Percentiles rank a stretch among this genome's conserved stretches.
These are phyloP conservation scores for Musca vetustissima DNA, from an alignment of 1,140 invertebrate species.

Conservation along the genomic window DNA sequence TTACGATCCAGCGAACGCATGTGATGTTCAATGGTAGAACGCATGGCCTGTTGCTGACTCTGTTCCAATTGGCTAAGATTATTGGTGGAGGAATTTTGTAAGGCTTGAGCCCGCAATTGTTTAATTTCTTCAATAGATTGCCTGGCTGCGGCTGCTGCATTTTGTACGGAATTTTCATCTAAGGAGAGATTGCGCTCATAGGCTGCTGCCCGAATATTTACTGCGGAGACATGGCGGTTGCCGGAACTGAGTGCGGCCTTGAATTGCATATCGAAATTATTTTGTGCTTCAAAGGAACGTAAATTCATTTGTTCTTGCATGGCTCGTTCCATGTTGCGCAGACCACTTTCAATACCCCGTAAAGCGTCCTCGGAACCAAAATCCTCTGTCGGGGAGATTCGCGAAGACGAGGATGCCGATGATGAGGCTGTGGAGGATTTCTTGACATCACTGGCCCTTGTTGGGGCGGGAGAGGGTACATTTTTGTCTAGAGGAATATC, in stretches of 20 bases:
- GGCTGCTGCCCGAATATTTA: constrained; percentile 39
- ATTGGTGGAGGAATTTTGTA: constrained; percentile 45
- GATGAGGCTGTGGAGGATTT: constrained; percentile 33
- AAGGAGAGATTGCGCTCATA: constrained; percentile 49
- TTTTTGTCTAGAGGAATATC: constrained; percentile 40
- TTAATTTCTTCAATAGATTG: constrained; percentile 51
- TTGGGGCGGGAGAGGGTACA: constrained; percentile 50
- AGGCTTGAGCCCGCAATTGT: constrained; percentile 46
- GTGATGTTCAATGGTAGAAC: constrained; percentile 52
- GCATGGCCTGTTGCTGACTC: constrained; percentile 48
- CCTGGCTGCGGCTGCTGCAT: constrained; percentile 38
- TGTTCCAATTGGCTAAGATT: constrained; percentile 29
- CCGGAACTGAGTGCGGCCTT: constrained; percentile 45
- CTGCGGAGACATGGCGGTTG: constrained; percentile 26
- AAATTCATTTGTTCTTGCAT: constrained; percentile 56
- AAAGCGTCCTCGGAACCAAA: constrained; percentile 54
- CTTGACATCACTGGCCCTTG: constrained; percentile 45
- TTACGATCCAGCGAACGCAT: constrained; percentile 55
- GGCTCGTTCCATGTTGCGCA: constrained; percentile 54
- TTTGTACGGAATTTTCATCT: constrained; percentile 37
- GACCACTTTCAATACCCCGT: constrained; percentile 52
- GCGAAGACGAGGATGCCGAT: not conserved
- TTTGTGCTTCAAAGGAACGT: constrained; percentile 47
- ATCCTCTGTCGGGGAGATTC: constrained; percentile 49
- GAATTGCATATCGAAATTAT: constrained; percentile 51